phyloP scores from a whole-genome alignment of 2,797 vertebrate species.

The Brachyalestes nurse region DNA sequence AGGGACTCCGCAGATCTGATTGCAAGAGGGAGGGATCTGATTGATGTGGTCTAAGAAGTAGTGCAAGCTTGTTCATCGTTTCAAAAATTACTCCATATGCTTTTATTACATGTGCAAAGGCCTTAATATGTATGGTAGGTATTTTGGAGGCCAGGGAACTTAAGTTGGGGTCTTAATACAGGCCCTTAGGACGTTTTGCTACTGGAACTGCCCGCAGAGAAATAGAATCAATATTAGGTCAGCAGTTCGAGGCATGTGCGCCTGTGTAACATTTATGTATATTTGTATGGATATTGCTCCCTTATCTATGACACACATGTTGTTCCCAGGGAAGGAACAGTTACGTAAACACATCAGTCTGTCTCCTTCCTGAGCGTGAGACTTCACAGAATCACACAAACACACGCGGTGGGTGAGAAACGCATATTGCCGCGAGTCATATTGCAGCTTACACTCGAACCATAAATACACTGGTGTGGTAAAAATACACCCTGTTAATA shows the following conservation, averaged over 20 bases:
- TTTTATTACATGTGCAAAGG: too few relatives aligned
- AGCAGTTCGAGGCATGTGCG: background rate
- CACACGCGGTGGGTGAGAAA: constrained; percentile 19
- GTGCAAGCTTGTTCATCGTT: too few relatives aligned
- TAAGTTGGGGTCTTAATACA: too few relatives aligned
- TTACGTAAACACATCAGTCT: constrained; percentile 47
- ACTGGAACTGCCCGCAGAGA: background rate
- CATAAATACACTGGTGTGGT: constrained; percentile 17
- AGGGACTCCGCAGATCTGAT: too few relatives aligned
- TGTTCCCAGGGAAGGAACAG: constrained; percentile 57
- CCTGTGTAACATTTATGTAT: background rate
- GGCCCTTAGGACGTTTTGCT: too few relatives aligned
- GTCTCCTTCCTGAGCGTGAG: constrained; percentile 48
- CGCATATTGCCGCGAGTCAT: background rate
- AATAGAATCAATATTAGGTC: background rate
- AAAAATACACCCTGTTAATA: constrained; percentile 28
- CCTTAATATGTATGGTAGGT: too few relatives aligned
- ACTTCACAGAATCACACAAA: constrained; percentile 36
- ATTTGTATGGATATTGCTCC: constrained; percentile 15
- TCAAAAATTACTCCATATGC: too few relatives aligned
- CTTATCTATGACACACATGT: constrained; percentile 56
- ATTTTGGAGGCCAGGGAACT: too few relatives aligned
- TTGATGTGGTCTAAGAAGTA: too few relatives aligned
- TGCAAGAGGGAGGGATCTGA: too few relatives aligned
- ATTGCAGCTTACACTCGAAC: constrained; percentile 5